A percentile compares a stretch with the other conserved stretches of the same genome.
These are phyloP conservation scores for Apodemus sylvaticus DNA, from an alignment of 2,113 vertebrate species.

Conservation along the genomic window DNA sequence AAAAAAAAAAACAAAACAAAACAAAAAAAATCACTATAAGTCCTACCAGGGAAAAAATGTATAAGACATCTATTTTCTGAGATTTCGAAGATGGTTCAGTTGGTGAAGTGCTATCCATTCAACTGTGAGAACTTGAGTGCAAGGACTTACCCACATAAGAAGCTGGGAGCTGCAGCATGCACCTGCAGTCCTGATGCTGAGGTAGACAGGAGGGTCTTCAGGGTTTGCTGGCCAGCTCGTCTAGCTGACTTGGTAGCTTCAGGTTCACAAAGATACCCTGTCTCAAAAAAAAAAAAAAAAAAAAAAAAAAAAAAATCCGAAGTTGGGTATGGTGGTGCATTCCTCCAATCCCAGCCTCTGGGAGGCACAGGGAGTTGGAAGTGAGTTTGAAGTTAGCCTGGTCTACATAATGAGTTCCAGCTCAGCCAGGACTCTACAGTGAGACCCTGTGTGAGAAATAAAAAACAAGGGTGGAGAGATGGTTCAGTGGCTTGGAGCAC, in stretches of 20 bases:
- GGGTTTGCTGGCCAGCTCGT: neutral
- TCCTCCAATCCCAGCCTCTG: neutral
- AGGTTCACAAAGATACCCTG: neutral
- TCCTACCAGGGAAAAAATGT: neutral
- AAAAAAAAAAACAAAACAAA: neutral
- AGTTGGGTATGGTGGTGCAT: too few species aligned
- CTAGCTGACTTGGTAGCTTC: too few species aligned
- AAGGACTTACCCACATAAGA: neutral
- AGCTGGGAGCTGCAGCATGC: neutral
- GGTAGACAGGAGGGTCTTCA: neutral
- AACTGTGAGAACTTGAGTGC: neutral
- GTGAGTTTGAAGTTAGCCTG: neutral
- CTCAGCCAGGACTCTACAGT: neutral
- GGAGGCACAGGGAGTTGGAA: neutral
- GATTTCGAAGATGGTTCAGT: neutral
- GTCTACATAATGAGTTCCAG: neutral
- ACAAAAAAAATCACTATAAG: neutral
- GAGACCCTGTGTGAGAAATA: neutral
- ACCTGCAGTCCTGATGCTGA: neutral
- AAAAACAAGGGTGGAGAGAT: neutral
- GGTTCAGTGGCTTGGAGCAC: neutral
- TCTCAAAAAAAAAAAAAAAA: neutral
- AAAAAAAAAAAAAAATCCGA: too few species aligned
- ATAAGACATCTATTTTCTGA: neutral
- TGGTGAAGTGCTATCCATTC: neutral